Base-by-base conservation (phyloP, 2,113 vertebrate species). In the Cyanoliseus patagonus region DNA sequence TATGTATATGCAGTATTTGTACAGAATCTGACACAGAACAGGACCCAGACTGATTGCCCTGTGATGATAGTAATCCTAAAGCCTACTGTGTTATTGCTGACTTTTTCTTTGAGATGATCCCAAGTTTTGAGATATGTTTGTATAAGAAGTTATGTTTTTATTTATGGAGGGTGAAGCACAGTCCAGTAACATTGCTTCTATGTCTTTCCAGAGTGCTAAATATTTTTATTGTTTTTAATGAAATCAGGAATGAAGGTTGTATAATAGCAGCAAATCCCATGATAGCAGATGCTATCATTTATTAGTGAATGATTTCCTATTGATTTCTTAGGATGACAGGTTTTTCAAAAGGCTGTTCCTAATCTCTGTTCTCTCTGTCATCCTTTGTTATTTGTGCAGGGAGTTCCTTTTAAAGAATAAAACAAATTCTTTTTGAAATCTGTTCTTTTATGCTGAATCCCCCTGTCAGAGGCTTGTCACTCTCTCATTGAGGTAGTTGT, bases 401-500 rank as follows among this genome's bases (percentile, higher is more conserved):
- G 63, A 88, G 76, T 51, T 95, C 66, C 75, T 94, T 96, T 95
- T 88, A 94, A 95, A 94, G 88, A 96, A 31, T 88, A 83, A 95
- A 94, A 19, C 39, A 84, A 88, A 51, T 81, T 86, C 42, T 67
- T 93, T 94, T 88, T 92, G 76, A 94, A 97, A 96, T 84, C 59
- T 91, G 17, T 75, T 92, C 85, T 90, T 95, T 82, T 66, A 63
- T 84, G 63, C 35, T 44, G 73, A 84, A 53, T 64, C 86, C 41
- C 51, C 90, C 66, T 94, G 90, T 86, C 76, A 95, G 83, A 77
- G 78, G 59, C 46, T 73, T 94, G 66, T 94, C 86, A 78, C 42
- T 96, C 28, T 90, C 46, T 53, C 59, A 42, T 51, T 53, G 85
- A 81, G 76, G 90, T 82, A 81, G 88, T 57, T 97, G 95, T 96